Base-by-base conservation (phyloP, 2,797 vertebrate genomes). In the Argentina silus region DNA sequence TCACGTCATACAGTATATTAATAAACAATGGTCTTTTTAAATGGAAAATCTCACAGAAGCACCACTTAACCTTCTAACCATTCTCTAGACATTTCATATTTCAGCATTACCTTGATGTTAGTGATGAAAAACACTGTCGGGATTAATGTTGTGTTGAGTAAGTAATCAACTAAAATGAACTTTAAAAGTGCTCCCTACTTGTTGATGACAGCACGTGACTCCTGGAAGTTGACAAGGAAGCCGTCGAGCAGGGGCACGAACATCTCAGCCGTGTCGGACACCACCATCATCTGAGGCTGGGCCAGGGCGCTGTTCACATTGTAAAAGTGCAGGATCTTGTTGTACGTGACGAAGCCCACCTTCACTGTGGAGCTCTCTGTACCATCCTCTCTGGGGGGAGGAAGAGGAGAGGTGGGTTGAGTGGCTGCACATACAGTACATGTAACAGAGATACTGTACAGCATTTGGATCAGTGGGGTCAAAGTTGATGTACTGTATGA, bases 251-350 rank as follows among this genome's bases (percentile, higher is more conserved):
- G 90, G 1, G 97, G 98, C 47, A 99, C 94, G 66, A 99, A 99
- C 91, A 98, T 96, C 86, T 99, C 98, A 0, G 94, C 90, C 0
- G 96, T 93, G 61, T 99, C 98, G 0, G 98, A 98, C 67, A 99
- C 97, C 85, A 99, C 96, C 97, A 99, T 96, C 98, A 98, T 99
- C 94, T 99, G 98, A 1, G 98, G 97, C 91, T 98, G 97, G 59
- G 97, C 97, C 89, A 99, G 83, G n/a, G 94, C 93, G 72, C 96
- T 96, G 88, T 98, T 98, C 44, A 99, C 95, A 2, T 99, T 99
- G 85, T 98, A 99, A 92, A 99, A 99, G 81, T 98, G 97, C 3
- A 99, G 96, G 73, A 96, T 91, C 88, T 97, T 98, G 93, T 97
- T 96, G n/a, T 98, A 99, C 55, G 98, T 97, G 84, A 98, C 95